Percentiles rank a stretch among this genome's conserved stretches.
Conservation (phyloP, 2,888 invertebrate genomes). For the Aporophyla lueneburgensis region DNA sequence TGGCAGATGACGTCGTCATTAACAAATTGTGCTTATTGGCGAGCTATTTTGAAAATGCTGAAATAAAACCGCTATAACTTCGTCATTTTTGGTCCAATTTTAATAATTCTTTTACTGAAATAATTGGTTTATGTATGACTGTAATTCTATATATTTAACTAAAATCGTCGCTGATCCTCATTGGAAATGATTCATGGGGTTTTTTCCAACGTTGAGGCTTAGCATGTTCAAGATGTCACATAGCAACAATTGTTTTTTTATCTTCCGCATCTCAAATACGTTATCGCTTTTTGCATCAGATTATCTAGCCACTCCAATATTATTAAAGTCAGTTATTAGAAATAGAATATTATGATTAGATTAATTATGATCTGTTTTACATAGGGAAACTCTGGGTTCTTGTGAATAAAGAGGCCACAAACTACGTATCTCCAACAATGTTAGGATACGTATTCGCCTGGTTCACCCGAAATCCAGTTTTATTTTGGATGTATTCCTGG, state of each 20-base stretch:
- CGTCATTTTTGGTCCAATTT: no score
- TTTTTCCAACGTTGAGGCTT: neutral
- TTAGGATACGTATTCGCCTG: neutral
- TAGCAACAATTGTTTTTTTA: neutral
- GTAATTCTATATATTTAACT: no score
- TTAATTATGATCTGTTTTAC: neutral
- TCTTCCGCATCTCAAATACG: neutral
- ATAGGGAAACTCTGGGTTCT: rapidly evolving
- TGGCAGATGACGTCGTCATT: no score
- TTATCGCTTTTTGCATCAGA: neutral
- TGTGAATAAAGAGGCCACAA: rapidly evolving
- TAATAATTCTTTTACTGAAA: no score
- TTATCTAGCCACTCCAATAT: neutral
- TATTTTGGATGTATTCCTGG: constrained; percentile 39
- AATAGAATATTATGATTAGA: neutral
- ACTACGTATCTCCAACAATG: neutral
- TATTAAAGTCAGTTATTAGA: no score
- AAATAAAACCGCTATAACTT: no score
- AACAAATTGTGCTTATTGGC: no score
- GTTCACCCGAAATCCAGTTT: neutral
- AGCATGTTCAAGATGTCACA: neutral
- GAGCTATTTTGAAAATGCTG: no score
- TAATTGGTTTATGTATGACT: no score
- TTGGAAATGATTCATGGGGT: neutral
- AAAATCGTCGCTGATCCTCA: no score